phyloP scores from a whole-genome alignment of 2,888 invertebrate species.

The Dynastes hyllus region DNA sequence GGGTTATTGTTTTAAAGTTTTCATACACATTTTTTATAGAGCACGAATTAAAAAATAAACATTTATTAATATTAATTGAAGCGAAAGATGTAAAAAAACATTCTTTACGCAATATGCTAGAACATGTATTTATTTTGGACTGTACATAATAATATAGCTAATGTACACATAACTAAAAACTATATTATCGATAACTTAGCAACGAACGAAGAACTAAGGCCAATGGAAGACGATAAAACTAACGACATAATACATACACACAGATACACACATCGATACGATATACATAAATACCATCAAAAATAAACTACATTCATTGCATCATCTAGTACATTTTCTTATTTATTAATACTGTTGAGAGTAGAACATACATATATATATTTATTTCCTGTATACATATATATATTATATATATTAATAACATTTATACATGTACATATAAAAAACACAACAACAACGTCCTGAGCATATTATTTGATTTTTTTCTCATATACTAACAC shows the following conservation, averaged over 20 bases:
- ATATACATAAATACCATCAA: constrained; percentile 33
- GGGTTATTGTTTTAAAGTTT: too few relatives aligned
- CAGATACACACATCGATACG: not conserved
- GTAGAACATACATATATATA: not conserved
- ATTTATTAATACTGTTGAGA: constrained; percentile 42
- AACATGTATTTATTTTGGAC: not conserved
- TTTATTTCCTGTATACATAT: not conserved
- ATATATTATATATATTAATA: not conserved
- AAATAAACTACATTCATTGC: constrained; percentile 36
- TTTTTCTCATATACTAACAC: not conserved
- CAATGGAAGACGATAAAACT: constrained; percentile 47
- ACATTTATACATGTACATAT: not conserved
- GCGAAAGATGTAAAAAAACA: too few relatives aligned
- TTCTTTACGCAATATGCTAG: not conserved
- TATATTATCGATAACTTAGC: constrained; percentile 23
- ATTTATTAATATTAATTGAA: too few relatives aligned
- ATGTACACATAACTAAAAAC: constrained; percentile 16
- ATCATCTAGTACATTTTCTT: constrained; percentile 27
- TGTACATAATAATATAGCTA: not conserved
- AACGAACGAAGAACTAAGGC: constrained; percentile 20
- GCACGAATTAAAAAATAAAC: too few relatives aligned
- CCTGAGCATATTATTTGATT: constrained; percentile 48
- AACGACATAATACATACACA: not conserved
- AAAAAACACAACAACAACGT: constrained; percentile 23
- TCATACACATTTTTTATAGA: too few relatives aligned